Base-by-base conservation (phyloP, 2,888 invertebrate genomes). In the Synanthedon formicaeformis region DNA sequence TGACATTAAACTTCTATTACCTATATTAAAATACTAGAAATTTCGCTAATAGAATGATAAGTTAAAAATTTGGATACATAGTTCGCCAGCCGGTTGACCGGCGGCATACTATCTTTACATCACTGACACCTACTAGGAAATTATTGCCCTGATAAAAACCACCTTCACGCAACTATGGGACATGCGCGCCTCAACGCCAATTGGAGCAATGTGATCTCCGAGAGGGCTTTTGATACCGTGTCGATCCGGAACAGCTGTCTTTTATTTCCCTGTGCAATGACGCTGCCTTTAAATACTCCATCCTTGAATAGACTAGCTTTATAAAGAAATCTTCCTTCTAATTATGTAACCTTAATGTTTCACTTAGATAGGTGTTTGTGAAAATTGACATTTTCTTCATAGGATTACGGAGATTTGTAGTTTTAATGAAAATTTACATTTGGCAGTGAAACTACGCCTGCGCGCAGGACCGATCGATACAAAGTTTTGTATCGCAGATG, bases 171-270 rank as follows among this genome's bases (percentile, higher is more conserved):
- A 51, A 34, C 3, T 54, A 53, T 23, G 63, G 80, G 58, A 82
- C 86, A 85, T 87, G 86, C 86, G 86, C 80, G 62, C 52, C 53
- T 55, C 58, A 51, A 63, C 65, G 78, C 84, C 85, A 82, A 82
- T 74, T 80, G 73, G 78, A 73, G 66, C 73, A 73, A 63, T 71
- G 71, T 69, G 57, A 54, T 70, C 75, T 72, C 63, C 66, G 58
- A 62, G 65, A 65, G 63, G 58, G 48, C 50, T 34, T 58, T 57
- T 61, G 62, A 56, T 58, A 63, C 63, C 58, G 59, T 58, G 59
- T 60, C 56, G 57, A 54, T 55, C 59, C 57, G 59, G 57, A 58
- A 66, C 67, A 67, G 60, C 64, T 66, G 64, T 64, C 59, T 58
- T 57, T 58, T 61, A 53, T 62, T 52, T 55, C 51, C 52, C 40